Evolutionary conservation across 2,888 invertebrate genomes (phyloP).

Genomic region (Conomelus anceps): DNA sequence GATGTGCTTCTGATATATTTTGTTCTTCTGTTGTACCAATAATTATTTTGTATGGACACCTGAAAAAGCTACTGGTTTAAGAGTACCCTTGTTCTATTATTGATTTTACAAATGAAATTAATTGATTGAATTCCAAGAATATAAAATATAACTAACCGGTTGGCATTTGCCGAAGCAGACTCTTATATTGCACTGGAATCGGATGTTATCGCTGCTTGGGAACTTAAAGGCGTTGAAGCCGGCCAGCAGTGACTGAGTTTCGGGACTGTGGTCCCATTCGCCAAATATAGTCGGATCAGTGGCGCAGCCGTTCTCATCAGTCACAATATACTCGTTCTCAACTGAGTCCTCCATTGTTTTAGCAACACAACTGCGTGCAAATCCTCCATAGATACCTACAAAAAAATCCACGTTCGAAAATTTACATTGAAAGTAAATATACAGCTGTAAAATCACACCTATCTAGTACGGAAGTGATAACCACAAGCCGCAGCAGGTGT

Average conservation of each 20-base stretch:
- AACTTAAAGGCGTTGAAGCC: slow-evolving; percentile 92
- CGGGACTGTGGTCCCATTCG: slow-evolving; percentile 85
- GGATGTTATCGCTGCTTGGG: slow-evolving; percentile 87
- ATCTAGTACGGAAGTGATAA: too few species aligned
- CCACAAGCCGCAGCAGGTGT: too few species aligned
- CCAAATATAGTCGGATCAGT: slow-evolving; percentile 88
- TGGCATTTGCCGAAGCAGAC: slow-evolving; percentile 94
- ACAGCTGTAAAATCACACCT: too few species aligned
- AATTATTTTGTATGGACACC: too few species aligned
- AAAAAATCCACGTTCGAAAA: too few species aligned
- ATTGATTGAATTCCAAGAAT: background rate
- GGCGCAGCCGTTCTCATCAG: slow-evolving; percentile 89
- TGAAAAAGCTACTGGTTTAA: too few species aligned
- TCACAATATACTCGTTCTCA: slow-evolving; percentile 86
- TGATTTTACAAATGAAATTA: too few species aligned
- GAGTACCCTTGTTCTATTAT: too few species aligned
- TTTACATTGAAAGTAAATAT: too few species aligned
- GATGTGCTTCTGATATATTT: too few species aligned
- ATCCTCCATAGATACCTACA: slow-evolving; percentile 84
- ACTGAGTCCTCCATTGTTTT: slow-evolving; percentile 83
- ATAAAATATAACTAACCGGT: slow-evolving; percentile 58
- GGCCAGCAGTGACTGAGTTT: slow-evolving; percentile 76
- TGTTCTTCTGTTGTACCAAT: too few species aligned
- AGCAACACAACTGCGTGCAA: slow-evolving; percentile 86
- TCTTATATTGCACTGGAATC: slow-evolving; percentile 92